These are phyloP conservation scores for Calidris pugnax DNA, from an alignment of 2,113 vertebrate genomes.

Conservation along the genomic window DNA sequence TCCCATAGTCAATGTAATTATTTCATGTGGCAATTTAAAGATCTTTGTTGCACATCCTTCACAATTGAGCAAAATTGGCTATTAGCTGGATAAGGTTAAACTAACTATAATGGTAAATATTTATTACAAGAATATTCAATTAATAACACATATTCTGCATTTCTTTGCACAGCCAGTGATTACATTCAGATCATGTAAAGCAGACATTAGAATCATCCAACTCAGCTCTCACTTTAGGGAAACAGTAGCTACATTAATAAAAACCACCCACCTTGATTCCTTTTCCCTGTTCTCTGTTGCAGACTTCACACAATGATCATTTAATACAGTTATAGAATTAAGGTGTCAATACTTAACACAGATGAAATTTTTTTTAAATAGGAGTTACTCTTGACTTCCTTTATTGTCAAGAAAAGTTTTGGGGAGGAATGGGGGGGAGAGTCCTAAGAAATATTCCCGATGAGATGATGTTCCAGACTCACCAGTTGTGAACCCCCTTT, in stretches of 20 bases:
- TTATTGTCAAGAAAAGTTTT: slow-evolving; percentile 52
- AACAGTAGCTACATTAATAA: slow-evolving; percentile 16
- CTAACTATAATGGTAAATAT: slow-evolving; percentile 37
- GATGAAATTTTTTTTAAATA: slow-evolving; percentile 18
- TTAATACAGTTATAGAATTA: neutral
- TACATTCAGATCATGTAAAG: neutral
- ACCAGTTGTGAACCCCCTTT: slow-evolving; percentile 72
- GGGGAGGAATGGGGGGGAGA: neutral
- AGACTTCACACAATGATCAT: neutral
- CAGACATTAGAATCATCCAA: neutral
- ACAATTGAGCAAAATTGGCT: slow-evolving; percentile 48
- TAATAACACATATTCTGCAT: slow-evolving; percentile 47
- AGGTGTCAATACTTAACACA: neutral
- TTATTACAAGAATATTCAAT: slow-evolving; percentile 43
- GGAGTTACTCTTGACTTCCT: slow-evolving; percentile 14
- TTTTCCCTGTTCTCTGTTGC: neutral
- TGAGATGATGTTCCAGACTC: slow-evolving; percentile 22
- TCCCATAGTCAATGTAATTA: slow-evolving; percentile 61
- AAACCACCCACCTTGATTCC: neutral
- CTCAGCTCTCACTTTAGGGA: neutral
- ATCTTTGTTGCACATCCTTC: slow-evolving; percentile 40
- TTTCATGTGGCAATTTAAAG: slow-evolving; percentile 61
- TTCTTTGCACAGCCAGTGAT: slow-evolving; percentile 39
- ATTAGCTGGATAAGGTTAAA: slow-evolving; percentile 59
- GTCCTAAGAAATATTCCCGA: slow-evolving; percentile 40